These are phyloP conservation scores for Mimumesa dahlbomi DNA, from an alignment of 2,888 invertebrate species.

Conservation along the genomic window DNA sequence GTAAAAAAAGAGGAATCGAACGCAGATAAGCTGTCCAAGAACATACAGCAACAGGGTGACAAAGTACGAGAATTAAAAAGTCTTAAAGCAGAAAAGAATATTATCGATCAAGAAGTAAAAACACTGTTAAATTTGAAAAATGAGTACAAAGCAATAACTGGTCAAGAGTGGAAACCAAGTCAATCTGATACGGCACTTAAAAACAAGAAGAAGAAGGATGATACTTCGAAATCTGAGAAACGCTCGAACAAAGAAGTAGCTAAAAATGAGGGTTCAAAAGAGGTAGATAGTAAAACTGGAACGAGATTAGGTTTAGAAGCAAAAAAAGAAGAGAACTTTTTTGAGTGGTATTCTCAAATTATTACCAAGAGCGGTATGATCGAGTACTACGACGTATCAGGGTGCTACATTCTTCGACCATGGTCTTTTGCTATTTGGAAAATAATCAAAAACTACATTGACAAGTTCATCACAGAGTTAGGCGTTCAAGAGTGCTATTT, in stretches of 20 bases:
- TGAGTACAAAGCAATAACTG: slow-evolving; percentile 85
- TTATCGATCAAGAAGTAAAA: slow-evolving; percentile 81
- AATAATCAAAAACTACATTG: slow-evolving; percentile 91
- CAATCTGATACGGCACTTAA: slow-evolving; percentile 48
- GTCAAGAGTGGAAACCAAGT: slow-evolving; percentile 79
- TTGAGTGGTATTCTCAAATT: slow-evolving; percentile 99
- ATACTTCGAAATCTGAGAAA: slow-evolving; percentile 64
- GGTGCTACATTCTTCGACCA: slow-evolving; percentile 98
- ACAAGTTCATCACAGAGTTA: slow-evolving; percentile 91
- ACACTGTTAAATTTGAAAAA: slow-evolving; percentile 84
- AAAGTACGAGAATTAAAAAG: slow-evolving; percentile 83
- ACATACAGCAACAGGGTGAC: slow-evolving; percentile 49
- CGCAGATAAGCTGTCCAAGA: slow-evolving; percentile 55
- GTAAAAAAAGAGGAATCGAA: background rate
- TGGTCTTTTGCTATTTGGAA: slow-evolving; percentile 99
- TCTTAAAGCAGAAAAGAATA: slow-evolving; percentile 80
- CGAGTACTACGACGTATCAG: slow-evolving; percentile 99
- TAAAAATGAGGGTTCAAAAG: slow-evolving; percentile 73
- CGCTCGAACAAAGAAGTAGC: slow-evolving; percentile 55
- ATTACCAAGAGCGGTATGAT: slow-evolving; percentile 97
- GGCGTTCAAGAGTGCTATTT: slow-evolving; percentile 99
- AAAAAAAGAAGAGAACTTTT: slow-evolving; percentile 93
- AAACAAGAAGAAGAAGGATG: slow-evolving; percentile 63
- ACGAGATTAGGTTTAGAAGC: slow-evolving; percentile 96
- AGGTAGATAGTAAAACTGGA: slow-evolving; percentile 89